Evolutionary conservation across 2,888 invertebrate species (phyloP), one percentile per base, ranked within the genome.

Genomic region (Hybos culiciformis): DNA sequence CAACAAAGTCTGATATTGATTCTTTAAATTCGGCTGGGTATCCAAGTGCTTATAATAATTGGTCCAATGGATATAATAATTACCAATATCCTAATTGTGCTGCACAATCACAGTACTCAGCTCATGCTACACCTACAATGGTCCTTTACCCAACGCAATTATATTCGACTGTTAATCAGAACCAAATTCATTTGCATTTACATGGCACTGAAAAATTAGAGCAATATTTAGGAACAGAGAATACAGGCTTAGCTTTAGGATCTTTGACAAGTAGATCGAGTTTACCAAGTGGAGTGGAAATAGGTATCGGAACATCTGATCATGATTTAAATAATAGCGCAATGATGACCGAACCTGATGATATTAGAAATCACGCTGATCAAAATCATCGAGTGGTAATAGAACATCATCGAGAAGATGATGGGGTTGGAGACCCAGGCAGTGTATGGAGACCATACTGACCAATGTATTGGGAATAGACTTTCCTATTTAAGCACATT

Each of bases 141-240:
- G 77, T 86, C 17, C 72, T 85, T 1, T 78, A 75, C 56, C 85
- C 85, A 0, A n/a, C n/a, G n/a, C 83, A 83, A 55, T 68, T 85
- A 1, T 83, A 84, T 62, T 84, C 85, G 33, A 85, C 85, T 19
- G 84, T 86, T 42, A 86, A 86, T 60, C 85, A 86, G 63, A 86
- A 85, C 62, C 84, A 86, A 70, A 85, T 86, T 47, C 86, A 87
- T 58, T 72, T 86, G 18, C 86, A 86, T 56, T 63, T 83, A 21
- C 85, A 86, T 62, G 68, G 73, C 15, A 66, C 71, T 6, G 79
- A 80, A 41, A 79, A 78, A 59, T 53, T 76, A 50, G 80, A 80
- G 51, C 78, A 78, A 56, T 78, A 75, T 51, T 66, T 77, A 47
- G 72, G 74, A 2, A 70, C 70, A 38, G 71, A 72, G 6, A 63